Percentiles rank a stretch among this genome's conserved stretches.
These are phyloP conservation scores for Plectrocnemia conspersa DNA, from an alignment of 1,140 invertebrate species.

Conservation along the genomic window DNA sequence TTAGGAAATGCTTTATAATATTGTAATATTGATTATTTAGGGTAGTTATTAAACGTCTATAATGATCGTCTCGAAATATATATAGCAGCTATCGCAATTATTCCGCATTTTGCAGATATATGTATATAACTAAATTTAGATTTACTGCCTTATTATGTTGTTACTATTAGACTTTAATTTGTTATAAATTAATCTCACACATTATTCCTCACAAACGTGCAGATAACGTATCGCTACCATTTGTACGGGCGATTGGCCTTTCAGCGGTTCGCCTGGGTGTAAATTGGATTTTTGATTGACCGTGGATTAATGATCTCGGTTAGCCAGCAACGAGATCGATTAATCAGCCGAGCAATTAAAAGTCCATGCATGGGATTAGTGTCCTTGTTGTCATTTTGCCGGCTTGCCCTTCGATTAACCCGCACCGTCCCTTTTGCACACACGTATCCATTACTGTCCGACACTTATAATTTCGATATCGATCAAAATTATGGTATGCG, in stretches of 20 bases:
- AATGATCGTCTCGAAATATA: too few relatives aligned
- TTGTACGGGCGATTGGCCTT: slow-evolving; percentile 6
- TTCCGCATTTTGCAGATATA: too few relatives aligned
- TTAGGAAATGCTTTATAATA: too few relatives aligned
- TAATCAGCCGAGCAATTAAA: slow-evolving; percentile 21
- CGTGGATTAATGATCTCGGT: slow-evolving; percentile 13
- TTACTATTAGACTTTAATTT: too few relatives aligned
- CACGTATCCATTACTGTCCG: slow-evolving; percentile 1
- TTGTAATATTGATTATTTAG: too few relatives aligned
- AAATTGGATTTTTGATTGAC: slow-evolving; percentile 31
- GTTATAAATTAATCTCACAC: too few relatives aligned
- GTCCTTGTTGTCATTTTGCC: slow-evolving; percentile 1
- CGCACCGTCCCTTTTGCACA: background rate
- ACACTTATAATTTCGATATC: slow-evolving; percentile 5
- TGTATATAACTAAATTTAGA: too few relatives aligned
- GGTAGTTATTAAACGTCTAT: too few relatives aligned
- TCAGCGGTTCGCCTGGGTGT: slow-evolving; percentile 18
- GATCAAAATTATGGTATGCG: slow-evolving; percentile 6
- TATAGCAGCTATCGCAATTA: too few relatives aligned
- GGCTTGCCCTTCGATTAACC: background rate
- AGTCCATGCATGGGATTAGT: slow-evolving; percentile 4
- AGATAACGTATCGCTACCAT: slow-evolving; percentile 4
- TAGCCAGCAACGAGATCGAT: slow-evolving; percentile 7
- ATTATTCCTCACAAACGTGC: too few relatives aligned
- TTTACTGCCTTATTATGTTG: too few relatives aligned